Base-by-base conservation (phyloP, 2,113 vertebrate genomes). In the Talpa occidentalis region DNA sequence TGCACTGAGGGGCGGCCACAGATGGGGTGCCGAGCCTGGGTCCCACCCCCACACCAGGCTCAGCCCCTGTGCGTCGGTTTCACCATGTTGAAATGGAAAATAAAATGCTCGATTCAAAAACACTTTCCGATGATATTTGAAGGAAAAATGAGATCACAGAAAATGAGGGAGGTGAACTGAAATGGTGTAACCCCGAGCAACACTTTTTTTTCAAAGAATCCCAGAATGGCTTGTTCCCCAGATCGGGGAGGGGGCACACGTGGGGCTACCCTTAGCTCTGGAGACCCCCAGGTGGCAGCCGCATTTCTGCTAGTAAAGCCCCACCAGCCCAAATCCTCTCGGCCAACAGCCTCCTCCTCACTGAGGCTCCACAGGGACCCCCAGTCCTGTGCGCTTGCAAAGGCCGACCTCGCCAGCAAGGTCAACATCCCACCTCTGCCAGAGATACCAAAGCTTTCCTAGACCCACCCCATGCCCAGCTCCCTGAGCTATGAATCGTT, bases 111-210 rank as follows among this genome's bases (percentile, higher is more conserved):
- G 37, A 87, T 92, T 95, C 84, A 32, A 87, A 96, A 72, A 72
- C 95, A 95, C 95, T 94, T 96, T 93, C 96, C 96, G 90, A 79
- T 77, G 95, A 91, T 90, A 95, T 94, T 96, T 95, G 91, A 95
- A 96, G 96, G 92, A 83, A 97, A 97, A 96, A 96, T 97, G 95
- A 97, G 95, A 95, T 97, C 97, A 97, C 95, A 97, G 97, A 96
- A 97, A 97, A 96, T 86, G 76, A 90, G 90, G 95, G 96, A 97
- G 92, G 94, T 96, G 89, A 70, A 66, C 88, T 91, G 67, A 80
- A 94, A 95, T 11, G 74, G 93, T 77, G 42, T 95, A 94, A 95
- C 94, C 94, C 89, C 69, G 83, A 96, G 89, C 32, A 72, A 69
- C 74, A 19, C 16, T 76, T 83, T 82, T 70, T 69, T 79, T 32